phyloP scores from a whole-genome alignment of 2,797 vertebrate species.

The Muscicapa striata region DNA sequence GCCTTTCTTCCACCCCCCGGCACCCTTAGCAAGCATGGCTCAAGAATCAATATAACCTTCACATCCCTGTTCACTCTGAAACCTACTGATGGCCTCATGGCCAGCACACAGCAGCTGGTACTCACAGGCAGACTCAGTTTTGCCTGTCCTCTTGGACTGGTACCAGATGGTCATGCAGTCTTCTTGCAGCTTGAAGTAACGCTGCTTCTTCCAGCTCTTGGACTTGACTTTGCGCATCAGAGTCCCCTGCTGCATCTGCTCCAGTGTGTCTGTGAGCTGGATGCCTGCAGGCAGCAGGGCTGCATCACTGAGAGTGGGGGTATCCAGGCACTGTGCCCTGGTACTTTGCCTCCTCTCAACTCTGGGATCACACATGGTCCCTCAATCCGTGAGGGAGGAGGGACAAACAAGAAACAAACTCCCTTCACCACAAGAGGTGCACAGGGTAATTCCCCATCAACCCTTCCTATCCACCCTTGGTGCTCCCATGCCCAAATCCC shows the following conservation, averaged over 20 bases:
- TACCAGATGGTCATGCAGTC: constrained; percentile 93
- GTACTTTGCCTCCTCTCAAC: not conserved
- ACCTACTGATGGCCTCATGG: not conserved
- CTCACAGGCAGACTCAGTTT: constrained; percentile 90
- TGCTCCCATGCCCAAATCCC: not conserved
- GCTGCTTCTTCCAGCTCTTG: constrained; percentile 89
- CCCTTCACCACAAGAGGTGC: not conserved
- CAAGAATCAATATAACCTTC: not conserved
- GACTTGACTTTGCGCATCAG: constrained; percentile 93
- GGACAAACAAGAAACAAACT: not conserved
- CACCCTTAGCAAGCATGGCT: not conserved
- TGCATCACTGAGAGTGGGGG: not conserved
- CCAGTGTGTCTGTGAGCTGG: constrained; percentile 80
- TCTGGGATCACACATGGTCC: not conserved
- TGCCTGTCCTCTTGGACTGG: constrained; percentile 87
- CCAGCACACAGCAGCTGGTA: not conserved
- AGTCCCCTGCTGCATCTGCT: constrained; percentile 86
- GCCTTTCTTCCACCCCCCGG: not conserved
- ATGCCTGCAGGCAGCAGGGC: constrained; percentile 74
- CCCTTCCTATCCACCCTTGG: not conserved
- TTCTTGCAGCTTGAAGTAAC: constrained; percentile 90
- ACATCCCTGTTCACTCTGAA: not conserved
- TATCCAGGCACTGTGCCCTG: fast-evolving
- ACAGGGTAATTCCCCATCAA: not conserved
- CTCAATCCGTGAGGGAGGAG: not conserved